These are phyloP conservation scores for Nestor notabilis DNA, from an alignment of 2,113 vertebrate genomes.

Conservation along the genomic window DNA sequence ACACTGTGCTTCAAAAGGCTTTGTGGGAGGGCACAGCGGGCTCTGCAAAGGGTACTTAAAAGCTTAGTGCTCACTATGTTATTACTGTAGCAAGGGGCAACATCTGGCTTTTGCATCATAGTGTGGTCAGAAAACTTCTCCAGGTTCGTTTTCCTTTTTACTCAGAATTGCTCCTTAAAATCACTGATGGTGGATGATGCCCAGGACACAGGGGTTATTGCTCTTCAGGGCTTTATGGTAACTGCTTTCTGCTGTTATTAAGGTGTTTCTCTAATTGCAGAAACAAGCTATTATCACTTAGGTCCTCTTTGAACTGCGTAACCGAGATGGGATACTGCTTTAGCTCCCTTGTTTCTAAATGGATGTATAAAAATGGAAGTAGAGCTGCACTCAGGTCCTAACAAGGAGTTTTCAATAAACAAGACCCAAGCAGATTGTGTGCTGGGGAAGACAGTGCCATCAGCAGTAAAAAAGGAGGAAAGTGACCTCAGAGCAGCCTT, in stretches of 20 bases:
- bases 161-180: neutral
- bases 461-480: neutral
- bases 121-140: neutral
- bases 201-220: neutral
- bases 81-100: neutral
- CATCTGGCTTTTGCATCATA: neutral
- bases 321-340: accelerated
- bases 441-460: neutral
- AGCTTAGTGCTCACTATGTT: neutral
- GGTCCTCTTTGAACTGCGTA: neutral
- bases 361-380: accelerated
- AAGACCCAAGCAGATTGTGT: neutral
- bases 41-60: neutral
- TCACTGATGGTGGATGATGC: accelerated
- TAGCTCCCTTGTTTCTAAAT: neutral
- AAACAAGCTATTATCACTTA: accelerated
- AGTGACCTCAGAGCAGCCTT: neutral
- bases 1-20: neutral
- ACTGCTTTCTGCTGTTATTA: neutral
- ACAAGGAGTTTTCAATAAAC: neutral
- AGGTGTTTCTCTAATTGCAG: neutral
- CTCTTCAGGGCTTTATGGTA: neutral
- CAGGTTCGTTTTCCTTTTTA: neutral
- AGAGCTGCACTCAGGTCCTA: neutral
- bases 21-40: neutral